Evolutionary conservation across 2,113 vertebrate genomes (phyloP).

Genomic region (Uria lomvia): DNA sequence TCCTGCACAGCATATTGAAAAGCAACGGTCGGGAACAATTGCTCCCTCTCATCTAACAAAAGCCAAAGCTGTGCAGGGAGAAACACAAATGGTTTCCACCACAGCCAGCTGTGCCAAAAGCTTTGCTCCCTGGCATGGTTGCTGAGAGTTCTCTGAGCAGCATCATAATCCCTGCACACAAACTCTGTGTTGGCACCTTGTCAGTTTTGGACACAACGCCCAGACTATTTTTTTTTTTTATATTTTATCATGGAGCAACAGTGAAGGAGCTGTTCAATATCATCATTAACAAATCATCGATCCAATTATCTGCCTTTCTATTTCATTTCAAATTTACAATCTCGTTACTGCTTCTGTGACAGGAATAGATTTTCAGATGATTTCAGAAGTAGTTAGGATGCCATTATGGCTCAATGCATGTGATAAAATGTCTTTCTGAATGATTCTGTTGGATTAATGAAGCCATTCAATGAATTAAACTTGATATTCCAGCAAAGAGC

Average conservation of each 20-base stretch:
- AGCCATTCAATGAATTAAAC: constrained; percentile 49
- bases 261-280: constrained; percentile 72
- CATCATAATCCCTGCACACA: not conserved
- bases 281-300: constrained; percentile 74
- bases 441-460: constrained; percentile 54
- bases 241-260: constrained; percentile 59
- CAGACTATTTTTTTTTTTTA: not conserved
- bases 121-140: not conserved
- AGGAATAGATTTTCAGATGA: constrained; percentile 66
- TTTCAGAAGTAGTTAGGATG: constrained; percentile 29
- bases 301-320: constrained; percentile 74
- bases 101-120: not conserved
- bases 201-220: not conserved
- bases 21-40: not conserved
- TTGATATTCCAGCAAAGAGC: constrained; percentile 13
- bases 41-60: not conserved
- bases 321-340: constrained; percentile 74
- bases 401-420: constrained; percentile 26
- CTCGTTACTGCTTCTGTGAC: constrained; percentile 21
- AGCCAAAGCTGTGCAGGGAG: not conserved
- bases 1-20: not conserved
- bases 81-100: not conserved
- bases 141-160: not conserved
- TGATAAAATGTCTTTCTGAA: constrained; percentile 57
- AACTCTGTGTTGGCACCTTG: not conserved